These are phyloP conservation scores for Ifrita kowaldi DNA, from an alignment of 2,113 vertebrate species.

Conservation along the genomic window DNA sequence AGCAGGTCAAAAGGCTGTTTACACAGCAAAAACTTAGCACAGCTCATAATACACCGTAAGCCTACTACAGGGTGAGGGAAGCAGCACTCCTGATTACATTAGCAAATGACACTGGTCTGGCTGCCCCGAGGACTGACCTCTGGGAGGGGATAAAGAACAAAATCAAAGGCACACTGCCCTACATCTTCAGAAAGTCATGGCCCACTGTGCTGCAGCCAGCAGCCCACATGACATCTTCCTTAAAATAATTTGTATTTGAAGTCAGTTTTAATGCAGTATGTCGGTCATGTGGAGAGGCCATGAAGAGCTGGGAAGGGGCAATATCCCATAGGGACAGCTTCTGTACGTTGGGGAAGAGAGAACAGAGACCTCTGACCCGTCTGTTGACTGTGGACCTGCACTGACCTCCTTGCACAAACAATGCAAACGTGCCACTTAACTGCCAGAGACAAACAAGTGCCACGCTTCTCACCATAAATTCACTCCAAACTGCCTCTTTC, in stretches of 20 bases:
- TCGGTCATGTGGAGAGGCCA: background rate
- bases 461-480: background rate
- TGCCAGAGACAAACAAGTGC: background rate
- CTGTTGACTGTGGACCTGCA: background rate
- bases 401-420: background rate
- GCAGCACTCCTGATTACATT: background rate
- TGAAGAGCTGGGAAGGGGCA: background rate
- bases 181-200: background rate
- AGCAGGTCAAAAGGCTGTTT: background rate
- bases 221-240: background rate
- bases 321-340: background rate
- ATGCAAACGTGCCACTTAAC: background rate
- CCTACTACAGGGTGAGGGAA: background rate
- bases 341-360: background rate
- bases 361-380: slow-evolving; percentile 4
- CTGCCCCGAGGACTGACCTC: background rate
- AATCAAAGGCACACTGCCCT: slow-evolving; percentile 23
- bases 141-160: background rate
- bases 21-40: background rate
- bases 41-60: background rate
- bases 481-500: background rate
- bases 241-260: slow-evolving; percentile 25
- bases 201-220: background rate
- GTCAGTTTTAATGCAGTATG: background rate
- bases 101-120: background rate